Conservation (phyloP, 1,140 invertebrate species). For the Drosophila kurseongensis region DNA sequence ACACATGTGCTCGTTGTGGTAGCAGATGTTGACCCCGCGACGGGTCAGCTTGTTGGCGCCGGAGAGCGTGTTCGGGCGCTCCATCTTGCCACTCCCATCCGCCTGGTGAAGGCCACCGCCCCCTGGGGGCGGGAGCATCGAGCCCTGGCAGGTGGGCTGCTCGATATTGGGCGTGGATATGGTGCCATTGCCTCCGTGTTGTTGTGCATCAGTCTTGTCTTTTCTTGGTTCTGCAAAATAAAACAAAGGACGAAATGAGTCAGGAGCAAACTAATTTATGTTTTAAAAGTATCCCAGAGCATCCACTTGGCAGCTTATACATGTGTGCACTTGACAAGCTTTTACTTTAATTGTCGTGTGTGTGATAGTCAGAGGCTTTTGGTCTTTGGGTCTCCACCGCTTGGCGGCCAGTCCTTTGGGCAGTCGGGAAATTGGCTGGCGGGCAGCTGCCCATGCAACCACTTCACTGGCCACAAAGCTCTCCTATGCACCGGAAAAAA, state of each 20-base stretch:
- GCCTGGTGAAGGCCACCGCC: conserved; percentile 67
- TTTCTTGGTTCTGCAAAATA: conserved; percentile 91
- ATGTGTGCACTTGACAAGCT: conserved; percentile 67
- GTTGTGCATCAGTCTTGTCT: conserved; percentile 93
- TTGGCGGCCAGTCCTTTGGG: conserved; percentile 40
- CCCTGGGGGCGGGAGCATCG: conserved; percentile 84
- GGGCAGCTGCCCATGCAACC: conserved; percentile 37
- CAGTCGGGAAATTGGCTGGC: conserved; percentile 59
- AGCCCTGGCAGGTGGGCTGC: conserved; percentile 85
- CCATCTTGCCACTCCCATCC: conserved; percentile 87
- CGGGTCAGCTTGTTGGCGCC: conserved; percentile 90
- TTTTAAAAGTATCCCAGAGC: conserved; percentile 35
- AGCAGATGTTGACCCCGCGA: conserved; percentile 88
- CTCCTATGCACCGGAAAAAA: conserved; percentile 30
- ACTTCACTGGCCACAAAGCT: conserved; percentile 71
- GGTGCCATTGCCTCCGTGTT: conserved; percentile 87
- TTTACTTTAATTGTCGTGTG: conserved; percentile 81
- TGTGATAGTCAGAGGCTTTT: conserved; percentile 29
- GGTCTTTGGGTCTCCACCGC: conserved; percentile 28
- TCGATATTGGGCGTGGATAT: conserved; percentile 87
- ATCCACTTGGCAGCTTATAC: conserved; percentile 17
- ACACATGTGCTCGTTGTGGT: conserved; percentile 89
- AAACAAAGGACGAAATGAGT: conserved; percentile 39
- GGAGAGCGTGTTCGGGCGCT: conserved; percentile 90
- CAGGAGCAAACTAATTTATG: conserved; percentile 60